Conservation (phyloP, 2,888 invertebrate genomes). For the Drosophila anceps region DNA sequence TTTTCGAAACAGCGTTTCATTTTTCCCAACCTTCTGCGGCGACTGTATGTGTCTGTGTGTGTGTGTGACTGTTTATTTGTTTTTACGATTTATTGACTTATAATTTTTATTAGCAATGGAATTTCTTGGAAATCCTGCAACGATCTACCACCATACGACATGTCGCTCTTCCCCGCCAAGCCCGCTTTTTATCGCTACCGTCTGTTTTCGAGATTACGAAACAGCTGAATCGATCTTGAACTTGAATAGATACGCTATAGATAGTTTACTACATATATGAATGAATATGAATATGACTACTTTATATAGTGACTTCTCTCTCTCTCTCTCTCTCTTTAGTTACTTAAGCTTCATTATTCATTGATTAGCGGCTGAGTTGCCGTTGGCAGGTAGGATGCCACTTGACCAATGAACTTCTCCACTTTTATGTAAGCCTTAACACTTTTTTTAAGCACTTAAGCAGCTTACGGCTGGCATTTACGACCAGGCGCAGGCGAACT, state of each 20-base stretch:
- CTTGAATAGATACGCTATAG: not conserved
- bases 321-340: not conserved
- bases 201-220: slow-evolving; percentile 39
- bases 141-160: slow-evolving; percentile 62
- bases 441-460: slow-evolving; percentile 60
- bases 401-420: slow-evolving; percentile 58
- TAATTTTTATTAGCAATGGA: slow-evolving; percentile 79
- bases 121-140: slow-evolving; percentile 74
- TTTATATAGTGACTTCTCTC: no score
- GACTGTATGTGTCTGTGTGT: slow-evolving; percentile 4
- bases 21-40: slow-evolving; percentile 36
- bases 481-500: slow-evolving; percentile 40
- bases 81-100: slow-evolving; percentile 79
- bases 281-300: not conserved
- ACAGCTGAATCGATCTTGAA: slow-evolving; percentile 39
- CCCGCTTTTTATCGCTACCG: slow-evolving; percentile 16
- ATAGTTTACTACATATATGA: not conserved
- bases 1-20: slow-evolving; percentile 64
- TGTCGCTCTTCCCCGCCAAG: slow-evolving; percentile 20
- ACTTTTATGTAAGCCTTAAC: slow-evolving; percentile 42
- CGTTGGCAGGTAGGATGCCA: slow-evolving; percentile 23
- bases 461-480: slow-evolving; percentile 42
- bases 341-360: slow-evolving; percentile 17
- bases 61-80: slow-evolving; percentile 59
- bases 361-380: slow-evolving; percentile 13